Conservation (phyloP, 2,888 invertebrate species). For the Drosophila mercatorum region DNA sequence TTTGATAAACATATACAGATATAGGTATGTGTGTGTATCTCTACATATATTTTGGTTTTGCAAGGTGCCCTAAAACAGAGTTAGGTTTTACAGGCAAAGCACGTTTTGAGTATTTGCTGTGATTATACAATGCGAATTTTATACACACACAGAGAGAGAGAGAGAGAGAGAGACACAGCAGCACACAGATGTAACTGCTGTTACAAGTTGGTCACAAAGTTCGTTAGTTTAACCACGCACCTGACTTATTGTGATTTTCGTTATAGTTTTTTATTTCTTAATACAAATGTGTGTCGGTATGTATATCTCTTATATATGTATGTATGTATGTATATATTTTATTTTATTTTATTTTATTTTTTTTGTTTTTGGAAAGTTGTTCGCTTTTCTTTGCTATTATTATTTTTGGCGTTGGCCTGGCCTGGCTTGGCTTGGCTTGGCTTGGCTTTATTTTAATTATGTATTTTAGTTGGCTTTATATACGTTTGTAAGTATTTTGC, state of each 20-base stretch:
- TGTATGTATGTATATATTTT: conserved; percentile 3
- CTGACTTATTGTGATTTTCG: conserved; percentile 32
- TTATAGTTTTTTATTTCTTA: conserved; percentile 43
- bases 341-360: conserved; percentile 4
- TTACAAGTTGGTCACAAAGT: conserved; percentile 42
- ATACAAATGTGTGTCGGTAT: conserved; percentile 12
- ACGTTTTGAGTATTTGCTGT: conserved; percentile 57
- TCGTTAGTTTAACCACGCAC: conserved; percentile 65
- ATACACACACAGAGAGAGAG: neutral
- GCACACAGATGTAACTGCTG: neutral
- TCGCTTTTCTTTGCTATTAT: conserved; percentile 48
- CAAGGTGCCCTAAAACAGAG: conserved; percentile 45
- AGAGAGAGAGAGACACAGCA: neutral
- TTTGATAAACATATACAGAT: neutral
- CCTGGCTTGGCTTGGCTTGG: conserved; percentile 19
- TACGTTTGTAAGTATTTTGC: conserved; percentile 36
- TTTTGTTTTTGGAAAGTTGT: conserved; percentile 53
- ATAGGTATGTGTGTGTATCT: no score
- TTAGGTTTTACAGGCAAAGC: conserved; percentile 37
- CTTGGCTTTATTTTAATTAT: conserved; percentile 40
- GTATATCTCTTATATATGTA: neutral
- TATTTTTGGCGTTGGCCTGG: conserved; percentile 52
- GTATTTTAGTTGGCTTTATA: conserved; percentile 31
- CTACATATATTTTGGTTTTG: conserved; percentile 6
- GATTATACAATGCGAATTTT: conserved; percentile 70